Percentiles rank a stretch among this genome's conserved stretches.
phyloP scores from a whole-genome alignment of 2,113 vertebrate genomes.

The Deroptyus accipitrinus region DNA sequence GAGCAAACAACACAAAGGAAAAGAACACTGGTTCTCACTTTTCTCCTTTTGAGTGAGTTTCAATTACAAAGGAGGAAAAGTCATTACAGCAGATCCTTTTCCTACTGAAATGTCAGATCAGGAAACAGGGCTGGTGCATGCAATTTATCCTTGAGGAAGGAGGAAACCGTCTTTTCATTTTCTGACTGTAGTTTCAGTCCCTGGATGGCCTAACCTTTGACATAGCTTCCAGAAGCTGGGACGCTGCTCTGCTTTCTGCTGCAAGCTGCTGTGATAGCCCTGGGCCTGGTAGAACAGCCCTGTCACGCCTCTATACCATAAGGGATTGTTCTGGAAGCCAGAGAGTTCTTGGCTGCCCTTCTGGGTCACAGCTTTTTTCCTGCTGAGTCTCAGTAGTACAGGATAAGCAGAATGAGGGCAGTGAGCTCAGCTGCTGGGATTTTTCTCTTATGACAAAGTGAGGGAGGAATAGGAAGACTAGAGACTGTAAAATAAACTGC shows the following conservation, averaged over 20 bases:
- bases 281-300: neutral
- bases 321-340: neutral
- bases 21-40: neutral
- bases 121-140: neutral
- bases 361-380: neutral
- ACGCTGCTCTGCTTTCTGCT: neutral
- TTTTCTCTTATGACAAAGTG: neutral
- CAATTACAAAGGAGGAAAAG: neutral
- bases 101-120: neutral
- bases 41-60: neutral
- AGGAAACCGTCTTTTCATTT: neutral
- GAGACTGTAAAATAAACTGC: neutral
- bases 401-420: neutral
- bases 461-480: neutral
- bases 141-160: neutral
- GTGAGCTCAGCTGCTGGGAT: neutral
- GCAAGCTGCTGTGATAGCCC: neutral
- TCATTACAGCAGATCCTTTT: neutral
- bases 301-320: neutral
- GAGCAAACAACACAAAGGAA: neutral
- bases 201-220: neutral
- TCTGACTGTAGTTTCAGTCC: neutral
- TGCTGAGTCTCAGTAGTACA: neutral
- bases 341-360: neutral
- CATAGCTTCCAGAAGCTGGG: neutral